Base-by-base conservation (phyloP, 2,888 invertebrate species). In the Campoplex nolae region DNA sequence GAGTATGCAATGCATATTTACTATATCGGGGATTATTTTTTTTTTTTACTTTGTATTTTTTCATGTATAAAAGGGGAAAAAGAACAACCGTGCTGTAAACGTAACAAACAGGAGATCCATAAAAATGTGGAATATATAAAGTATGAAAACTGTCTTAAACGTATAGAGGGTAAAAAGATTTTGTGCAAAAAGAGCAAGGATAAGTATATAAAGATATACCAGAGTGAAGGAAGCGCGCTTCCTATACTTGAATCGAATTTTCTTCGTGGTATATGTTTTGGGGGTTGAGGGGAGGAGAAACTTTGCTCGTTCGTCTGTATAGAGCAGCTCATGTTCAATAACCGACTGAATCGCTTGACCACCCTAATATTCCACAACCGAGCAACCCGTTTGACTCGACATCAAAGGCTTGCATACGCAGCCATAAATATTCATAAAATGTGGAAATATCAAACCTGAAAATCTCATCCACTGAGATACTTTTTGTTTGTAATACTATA, bases 351-450 rank as follows among this genome's bases (percentile, higher is more conserved):
- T 70, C 71, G 80, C 67, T 86, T 71, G 78, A 80, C 83, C 80
- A 62, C 73, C 48, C 75, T 67, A 79, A 86, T 83, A 80, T 82
- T 51, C 42, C 74, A 32, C 71, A 71, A 77, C 23, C 76, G 56
- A 67, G 48, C 62, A 70, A 70, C n/a, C 58, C 65, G 62, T 86
- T 86, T 82, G 74, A 68, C 67, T 62, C 32, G 74, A 86, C 75
- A 75, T 86, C 86, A 86, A 86, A 86, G 86, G 56, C 28, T 45
- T 32, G 51, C 62, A 38, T 74, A 56, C 35, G 62, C 62, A 16
- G 35, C 23, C 35, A 79, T 71, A 56, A 75, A 83, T 79, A 86
- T 86, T 79, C 85, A 86, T 79, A 86, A 70, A 81, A 71, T 58
- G 51, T 38, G 28, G 18, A 38, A 23, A 51, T 11, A 54, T 1